A percentile compares a stretch with the other conserved stretches of the same genome.
Evolutionary conservation across 2,113 vertebrate species (phyloP).

Genomic region (Mastomys coucha): DNA sequence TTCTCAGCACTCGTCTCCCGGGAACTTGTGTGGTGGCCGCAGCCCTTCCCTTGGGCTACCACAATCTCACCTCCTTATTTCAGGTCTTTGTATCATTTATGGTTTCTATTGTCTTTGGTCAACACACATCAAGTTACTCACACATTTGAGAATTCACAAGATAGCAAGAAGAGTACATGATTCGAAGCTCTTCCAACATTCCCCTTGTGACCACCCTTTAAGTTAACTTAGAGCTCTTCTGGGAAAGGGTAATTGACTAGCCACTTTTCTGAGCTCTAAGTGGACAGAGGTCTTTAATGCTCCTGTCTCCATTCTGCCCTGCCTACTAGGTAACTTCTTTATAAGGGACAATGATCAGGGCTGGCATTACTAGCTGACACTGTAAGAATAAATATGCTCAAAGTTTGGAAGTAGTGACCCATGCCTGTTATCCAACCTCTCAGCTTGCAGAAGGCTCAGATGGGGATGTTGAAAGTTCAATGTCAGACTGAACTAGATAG

Average conservation of each 20-base stretch:
- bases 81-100: neutral
- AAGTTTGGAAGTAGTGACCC: neutral
- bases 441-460: neutral
- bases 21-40: neutral
- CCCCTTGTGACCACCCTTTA: neutral
- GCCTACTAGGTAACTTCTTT: neutral
- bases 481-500: neutral
- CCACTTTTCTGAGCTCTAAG: neutral
- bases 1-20: neutral
- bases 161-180: neutral
- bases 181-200: constrained; percentile 1
- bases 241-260: neutral
- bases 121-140: constrained; percentile 39
- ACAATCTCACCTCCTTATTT: neutral
- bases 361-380: neutral
- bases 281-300: neutral
- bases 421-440: neutral
- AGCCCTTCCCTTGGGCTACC: neutral
- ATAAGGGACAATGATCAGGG: neutral
- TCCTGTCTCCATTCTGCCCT: neutral
- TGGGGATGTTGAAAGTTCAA: neutral
- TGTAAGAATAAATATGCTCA: neutral
- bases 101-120: neutral
- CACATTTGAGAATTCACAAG: neutral
- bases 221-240: neutral